A percentile compares a stretch with the other conserved stretches of the same genome.
Evolutionary conservation across 2,113 vertebrate species (phyloP).

Genomic region (Phasianus colchicus): DNA sequence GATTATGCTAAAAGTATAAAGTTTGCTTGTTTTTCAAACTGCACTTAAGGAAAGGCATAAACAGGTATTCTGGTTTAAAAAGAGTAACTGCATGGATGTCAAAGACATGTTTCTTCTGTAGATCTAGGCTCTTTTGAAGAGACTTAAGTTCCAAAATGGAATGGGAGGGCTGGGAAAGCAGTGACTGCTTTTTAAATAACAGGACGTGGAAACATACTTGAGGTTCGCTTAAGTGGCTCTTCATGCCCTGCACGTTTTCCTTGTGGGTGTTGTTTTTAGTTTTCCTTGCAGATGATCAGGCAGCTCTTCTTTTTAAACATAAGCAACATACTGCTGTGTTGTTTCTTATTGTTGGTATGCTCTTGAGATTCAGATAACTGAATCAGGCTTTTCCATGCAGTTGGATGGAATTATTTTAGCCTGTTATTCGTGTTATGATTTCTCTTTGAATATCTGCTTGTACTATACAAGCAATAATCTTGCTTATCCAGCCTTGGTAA

Average conservation of each 20-base stretch:
- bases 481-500: background rate
- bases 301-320: background rate
- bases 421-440: background rate
- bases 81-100: background rate
- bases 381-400: background rate
- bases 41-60: background rate
- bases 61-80: background rate
- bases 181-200: background rate
- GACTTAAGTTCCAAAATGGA: background rate
- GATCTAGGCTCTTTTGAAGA: background rate
- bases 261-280: background rate
- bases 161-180: background rate
- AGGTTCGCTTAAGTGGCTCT: background rate
- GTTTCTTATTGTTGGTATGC: background rate
- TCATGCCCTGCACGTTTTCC: background rate
- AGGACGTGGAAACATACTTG: background rate
- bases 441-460: background rate
- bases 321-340: fast-evolving
- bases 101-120: background rate
- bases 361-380: background rate
- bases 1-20: background rate
- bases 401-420: background rate
- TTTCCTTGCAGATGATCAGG: background rate
- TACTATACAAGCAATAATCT: background rate
- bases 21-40: background rate